Base-by-base conservation (phyloP, 2,797 vertebrate species). In the Setipinna tenuifilis region DNA sequence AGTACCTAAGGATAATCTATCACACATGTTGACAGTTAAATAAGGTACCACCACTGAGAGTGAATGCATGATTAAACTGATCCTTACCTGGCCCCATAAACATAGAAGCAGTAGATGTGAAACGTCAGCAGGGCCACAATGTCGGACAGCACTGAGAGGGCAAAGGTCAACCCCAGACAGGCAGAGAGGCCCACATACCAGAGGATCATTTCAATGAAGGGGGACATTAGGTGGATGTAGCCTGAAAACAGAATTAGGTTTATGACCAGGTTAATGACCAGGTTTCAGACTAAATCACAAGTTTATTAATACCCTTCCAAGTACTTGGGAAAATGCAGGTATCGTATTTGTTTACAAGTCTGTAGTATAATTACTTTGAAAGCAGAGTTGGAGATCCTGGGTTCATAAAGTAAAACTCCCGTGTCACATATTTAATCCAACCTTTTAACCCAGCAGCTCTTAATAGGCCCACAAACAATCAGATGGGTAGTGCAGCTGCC, bases 41-140 rank as follows among this genome's bases (percentile, higher is more conserved):
- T 19, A 48, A 23, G 59, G n/a, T 59, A 44, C 21, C 6, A 31
- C 12, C n/a, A 23, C 12, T 6, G 17, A 25, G 7, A 6, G 19
- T 21, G 35, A 4, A 16, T 0, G n/a, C 12, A 35, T n/a, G 28
- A 44, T 6, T 28, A 23, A 6, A 9, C n/a, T 21, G 16, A 11
- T 7, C 0, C 95, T 90, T 88, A 99, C 98, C 98, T 97, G 93
- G 98, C 98, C 25, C 98, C 98, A 0, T 99, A 99, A 87, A 99
- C 98, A 0, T 99, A 99, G 95, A 99, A 99, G 94, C 98, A 99
- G 95, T 99, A 99, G 94, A 99, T 99, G 93, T 99, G 98, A 93
- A 99, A 99, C 85, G 98, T 99, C 90, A 99, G 96, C 71, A 99
- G 96, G 0, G 97, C 97, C 6, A 98, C 91, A 92, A 98, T 98